Evolutionary conservation across 2,888 invertebrate genomes (phyloP), one percentile per base, ranked within the genome.

Genomic region (Morpho achilles): DNA sequence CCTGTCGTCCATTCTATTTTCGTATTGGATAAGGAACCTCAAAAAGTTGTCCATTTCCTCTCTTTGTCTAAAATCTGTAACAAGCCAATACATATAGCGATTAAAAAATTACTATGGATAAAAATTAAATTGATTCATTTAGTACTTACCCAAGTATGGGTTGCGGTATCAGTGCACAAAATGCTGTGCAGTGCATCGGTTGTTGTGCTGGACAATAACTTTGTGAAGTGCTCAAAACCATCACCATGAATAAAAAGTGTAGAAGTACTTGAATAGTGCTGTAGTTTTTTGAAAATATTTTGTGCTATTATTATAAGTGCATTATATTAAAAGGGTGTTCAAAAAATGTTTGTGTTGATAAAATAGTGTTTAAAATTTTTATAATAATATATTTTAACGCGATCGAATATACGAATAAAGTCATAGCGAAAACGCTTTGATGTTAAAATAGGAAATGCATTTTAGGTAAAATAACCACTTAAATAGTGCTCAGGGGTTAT

Each of bases 41-140:
- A 87, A 63, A 56, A 84, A 77, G 53, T 86, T 77, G 67, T 83
- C 83, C 9, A 82, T 69, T 41, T 87, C 84, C 67, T 80, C 79
- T 47, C 70, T 76, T 69, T 81, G 79, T 67, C 73, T 79, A 60
- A 75, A 75, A 58, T 80, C 89, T 89, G 87, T 57, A 87, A 89
- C 75, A 79, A 81, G 46, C 32, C 45, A 23, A 42, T 32, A 40
- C 16, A 55, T 22, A 42, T 44, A 53, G 48, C n/a, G n/a, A 40
- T n/a, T 10, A 16, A 41, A 44, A 22, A 7, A 32, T 8, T 51
- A 10, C 23, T 8, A 40, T 39, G 8, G 22, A 56, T 52, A 6
- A 10, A 61, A 53, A 39, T 48, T 3, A 46, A 56, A 23, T 45
- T 39, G 39, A 45, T 44, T 40, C n/a, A 42, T 42, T 9, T 45